These are phyloP conservation scores for Euphydryas editha DNA, from an alignment of 2,888 invertebrate species.

Conservation along the genomic window DNA sequence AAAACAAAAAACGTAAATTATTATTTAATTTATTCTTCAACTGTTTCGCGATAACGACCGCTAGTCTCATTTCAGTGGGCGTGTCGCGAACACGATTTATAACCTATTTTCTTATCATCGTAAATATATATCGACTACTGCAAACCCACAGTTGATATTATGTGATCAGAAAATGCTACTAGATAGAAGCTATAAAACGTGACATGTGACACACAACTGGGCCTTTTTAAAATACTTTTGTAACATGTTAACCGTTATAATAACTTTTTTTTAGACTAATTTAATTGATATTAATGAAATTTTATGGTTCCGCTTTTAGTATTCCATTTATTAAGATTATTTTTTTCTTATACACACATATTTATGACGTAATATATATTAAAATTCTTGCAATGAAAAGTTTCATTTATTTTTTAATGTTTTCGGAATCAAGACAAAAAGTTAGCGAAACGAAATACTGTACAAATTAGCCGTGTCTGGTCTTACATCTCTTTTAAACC, in stretches of 20 bases:
- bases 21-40: too few species aligned
- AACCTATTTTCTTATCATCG: slow-evolving; percentile 3
- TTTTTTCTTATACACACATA: too few species aligned
- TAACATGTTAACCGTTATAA: too few species aligned
- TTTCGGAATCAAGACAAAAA: neutral
- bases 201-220: neutral
- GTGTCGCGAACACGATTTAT: slow-evolving; percentile 20
- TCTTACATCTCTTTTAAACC: neutral
- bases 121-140: slow-evolving; percentile 12
- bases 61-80: slow-evolving; percentile 9
- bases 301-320: too few species aligned
- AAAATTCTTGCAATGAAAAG: too few species aligned
- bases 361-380: neutral
- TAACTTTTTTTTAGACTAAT: too few species aligned
- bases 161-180: neutral
- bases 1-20: too few species aligned
- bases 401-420: too few species aligned
- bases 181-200: neutral
- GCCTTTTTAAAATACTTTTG: too few species aligned
- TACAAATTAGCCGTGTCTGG: slow-evolving; percentile 2
- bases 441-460: slow-evolving; percentile 2
- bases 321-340: too few species aligned
- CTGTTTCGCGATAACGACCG: neutral
- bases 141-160: neutral
- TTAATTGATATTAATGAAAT: too few species aligned